Evolutionary conservation across 2,888 invertebrate genomes (phyloP).

Genomic region (Agrochola macilenta): DNA sequence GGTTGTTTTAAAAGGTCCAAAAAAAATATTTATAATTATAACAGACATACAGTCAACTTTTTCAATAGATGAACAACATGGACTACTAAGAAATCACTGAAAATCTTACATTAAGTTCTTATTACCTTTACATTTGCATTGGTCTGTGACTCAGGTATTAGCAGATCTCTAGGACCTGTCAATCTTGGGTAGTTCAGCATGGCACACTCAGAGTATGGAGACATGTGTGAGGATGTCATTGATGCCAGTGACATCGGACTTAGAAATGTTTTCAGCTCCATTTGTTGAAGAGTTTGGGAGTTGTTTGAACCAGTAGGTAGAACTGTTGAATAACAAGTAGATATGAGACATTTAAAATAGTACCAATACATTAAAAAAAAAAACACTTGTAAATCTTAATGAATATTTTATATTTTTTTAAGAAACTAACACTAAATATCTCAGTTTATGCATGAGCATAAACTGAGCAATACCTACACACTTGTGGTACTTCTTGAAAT

Average conservation of each 20-base stretch:
- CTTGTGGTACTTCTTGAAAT: too few species aligned
- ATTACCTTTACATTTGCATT: conserved; percentile 75
- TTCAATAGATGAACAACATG: neutral
- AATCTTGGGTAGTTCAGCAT: conserved; percentile 80
- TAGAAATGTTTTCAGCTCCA: conserved; percentile 77
- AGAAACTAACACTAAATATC: neutral
- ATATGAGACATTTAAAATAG: neutral
- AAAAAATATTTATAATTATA: neutral
- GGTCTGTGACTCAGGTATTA: conserved; percentile 76
- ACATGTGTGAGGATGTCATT: conserved; percentile 76
- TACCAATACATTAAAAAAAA: neutral
- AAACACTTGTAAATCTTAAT: neutral
- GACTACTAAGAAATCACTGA: neutral
- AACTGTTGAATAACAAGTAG: conserved; percentile 70
- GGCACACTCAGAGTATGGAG: conserved; percentile 77
- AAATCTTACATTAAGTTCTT: neutral
- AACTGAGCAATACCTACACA: too few species aligned
- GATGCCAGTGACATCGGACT: conserved; percentile 84
- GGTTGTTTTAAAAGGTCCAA: neutral
- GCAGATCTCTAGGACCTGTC: conserved; percentile 83
- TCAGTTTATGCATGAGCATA: neutral
- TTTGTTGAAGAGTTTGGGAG: conserved; percentile 67
- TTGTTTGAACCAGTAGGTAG: conserved; percentile 67
- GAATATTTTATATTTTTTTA: neutral
- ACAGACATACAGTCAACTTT: neutral